Evolutionary conservation across 1,140 invertebrate species (phyloP), one percentile per base, ranked within the genome.

Genomic region (Lucilia sericata): DNA sequence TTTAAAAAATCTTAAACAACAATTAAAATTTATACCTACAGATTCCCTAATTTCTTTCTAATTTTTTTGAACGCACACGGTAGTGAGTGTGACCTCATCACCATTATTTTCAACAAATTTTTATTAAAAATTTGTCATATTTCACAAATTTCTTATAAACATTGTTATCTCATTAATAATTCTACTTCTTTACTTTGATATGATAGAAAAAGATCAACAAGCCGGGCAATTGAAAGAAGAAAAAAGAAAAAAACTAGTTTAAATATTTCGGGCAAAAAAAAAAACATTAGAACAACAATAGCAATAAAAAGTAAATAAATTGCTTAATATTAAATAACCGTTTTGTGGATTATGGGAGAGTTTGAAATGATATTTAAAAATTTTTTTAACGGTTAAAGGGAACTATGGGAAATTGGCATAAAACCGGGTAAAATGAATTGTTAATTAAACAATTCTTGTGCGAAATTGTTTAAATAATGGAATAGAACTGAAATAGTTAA

Each of bases 341-440:
- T n/a, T n/a, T 47, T 78, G 75, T 78, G 75, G 75, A 78, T n/a
- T 19, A 5, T 17, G n/a, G 47, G 74, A 75, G 36, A 78, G 30
- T 78, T 78, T 78, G 36, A 78, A 78, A 47, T n/a, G 5, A 78
- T 47, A 78, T 78, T 78, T 78, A 47, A 78, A 78, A 19, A 42
- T n/a, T 78, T 42, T 47, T 47, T 3, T 47, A 78, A 78, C 75
- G 75, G 75, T 42, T 47, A 9, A n/a, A 25, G 47, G 36, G 2
- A 42, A n/a, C 2, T 34, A 4, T 30, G 21, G 9, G 10, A 74
- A 74, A 34, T 74, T 21, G 4, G 49, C 10, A 7, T 51, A 51
- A 12, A n/a, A n/a, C n/a, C n/a, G n/a, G n/a, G n/a, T n/a, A n/a
- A n/a, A n/a, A n/a, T n/a, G n/a, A n/a, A n/a, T n/a, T n/a, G n/a